phyloP scores from a whole-genome alignment of 2,888 invertebrate species.

The Stegophylla sp. region DNA sequence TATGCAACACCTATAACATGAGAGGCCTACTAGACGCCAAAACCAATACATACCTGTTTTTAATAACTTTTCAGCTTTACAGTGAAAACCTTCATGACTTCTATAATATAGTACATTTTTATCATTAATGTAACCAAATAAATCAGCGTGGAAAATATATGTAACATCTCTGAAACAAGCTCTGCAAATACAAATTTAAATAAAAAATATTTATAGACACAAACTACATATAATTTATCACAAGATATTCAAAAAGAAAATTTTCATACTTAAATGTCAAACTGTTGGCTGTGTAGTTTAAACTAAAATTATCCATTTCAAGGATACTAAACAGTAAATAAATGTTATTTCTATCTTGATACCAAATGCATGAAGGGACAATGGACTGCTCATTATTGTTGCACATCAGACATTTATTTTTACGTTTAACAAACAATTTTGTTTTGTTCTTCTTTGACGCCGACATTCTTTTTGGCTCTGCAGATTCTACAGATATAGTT shows the following conservation, averaged over 20 bases:
- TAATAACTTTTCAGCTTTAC: slow-evolving; percentile 36
- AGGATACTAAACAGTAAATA: slow-evolving; percentile 33
- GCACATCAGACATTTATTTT: slow-evolving; percentile 27
- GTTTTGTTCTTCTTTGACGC: not conserved
- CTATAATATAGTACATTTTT: not conserved
- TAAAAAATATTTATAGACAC: not conserved
- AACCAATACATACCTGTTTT: slow-evolving; percentile 32
- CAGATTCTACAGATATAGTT: not conserved
- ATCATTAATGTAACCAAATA: not conserved
- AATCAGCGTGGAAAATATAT: not conserved
- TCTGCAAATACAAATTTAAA: slow-evolving; percentile 19
- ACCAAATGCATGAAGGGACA: slow-evolving; percentile 33
- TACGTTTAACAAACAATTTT: not conserved
- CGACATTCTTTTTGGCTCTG: not conserved
- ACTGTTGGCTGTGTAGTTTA: not conserved
- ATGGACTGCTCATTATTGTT: slow-evolving; percentile 4
- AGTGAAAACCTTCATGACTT: slow-evolving; percentile 26
- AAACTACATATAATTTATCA: not conserved
- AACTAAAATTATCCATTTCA: slow-evolving; percentile 1
- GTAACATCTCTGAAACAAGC: not conserved
- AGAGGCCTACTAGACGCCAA: too few relatives aligned
- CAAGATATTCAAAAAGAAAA: not conserved
- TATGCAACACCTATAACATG: too few relatives aligned
- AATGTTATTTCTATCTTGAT: slow-evolving; percentile 21
- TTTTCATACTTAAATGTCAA: slow-evolving; percentile 29